A percentile compares a stretch with the other conserved stretches of the same genome.
Conservation (phyloP, 2,113 vertebrate genomes). For the Aptenodytes patagonicus region DNA sequence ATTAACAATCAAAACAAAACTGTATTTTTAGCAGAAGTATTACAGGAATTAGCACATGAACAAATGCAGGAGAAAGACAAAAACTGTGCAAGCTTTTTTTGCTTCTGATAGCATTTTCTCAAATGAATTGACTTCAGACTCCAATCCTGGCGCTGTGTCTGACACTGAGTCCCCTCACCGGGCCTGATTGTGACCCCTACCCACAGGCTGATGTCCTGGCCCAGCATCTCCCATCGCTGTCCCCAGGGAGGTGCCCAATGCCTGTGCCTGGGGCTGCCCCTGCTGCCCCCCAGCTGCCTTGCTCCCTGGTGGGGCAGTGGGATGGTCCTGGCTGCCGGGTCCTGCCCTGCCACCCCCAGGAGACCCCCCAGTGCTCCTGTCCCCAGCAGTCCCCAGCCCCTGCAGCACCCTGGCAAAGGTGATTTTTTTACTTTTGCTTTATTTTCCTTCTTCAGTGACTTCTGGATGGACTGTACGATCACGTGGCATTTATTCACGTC, state of each 20-base stretch:
- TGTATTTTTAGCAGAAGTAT: slow-evolving; percentile 4
- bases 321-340: not conserved
- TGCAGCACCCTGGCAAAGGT: not conserved
- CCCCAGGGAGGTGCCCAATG: not conserved
- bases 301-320: not conserved
- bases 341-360: not conserved
- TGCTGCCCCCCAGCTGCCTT: fast-evolving
- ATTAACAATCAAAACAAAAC: not conserved
- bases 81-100: not conserved
- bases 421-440: not conserved
- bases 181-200: not conserved
- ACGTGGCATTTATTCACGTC: not conserved
- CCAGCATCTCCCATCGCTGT: not conserved
- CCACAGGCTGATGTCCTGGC: fast-evolving
- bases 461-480: not conserved
- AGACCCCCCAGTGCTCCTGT: fast-evolving
- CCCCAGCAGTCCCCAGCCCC: too few species aligned
- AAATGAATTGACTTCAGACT: not conserved
- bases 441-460: not conserved
- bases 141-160: not conserved
- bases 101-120: not conserved
- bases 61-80: not conserved
- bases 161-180: fast-evolving
- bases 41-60: not conserved
- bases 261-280: not conserved